A percentile compares a stretch with the other conserved stretches of the same genome.
Conservation (phyloP, 2,797 vertebrate genomes). For the Mycteria americana region DNA sequence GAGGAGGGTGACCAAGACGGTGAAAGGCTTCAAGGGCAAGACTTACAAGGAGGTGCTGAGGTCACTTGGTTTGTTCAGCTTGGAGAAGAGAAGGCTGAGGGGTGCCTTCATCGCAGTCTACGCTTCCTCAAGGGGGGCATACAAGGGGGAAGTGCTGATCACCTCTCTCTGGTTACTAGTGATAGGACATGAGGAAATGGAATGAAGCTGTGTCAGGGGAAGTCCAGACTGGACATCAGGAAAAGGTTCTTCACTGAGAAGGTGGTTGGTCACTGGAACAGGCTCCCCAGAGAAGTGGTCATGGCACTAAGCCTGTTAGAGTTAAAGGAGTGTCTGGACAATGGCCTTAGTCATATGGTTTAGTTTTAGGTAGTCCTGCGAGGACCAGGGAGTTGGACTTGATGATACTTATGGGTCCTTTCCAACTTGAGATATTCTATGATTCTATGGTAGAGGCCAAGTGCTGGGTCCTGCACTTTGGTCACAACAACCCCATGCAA, state of each 20-base stretch:
- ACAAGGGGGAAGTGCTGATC: background rate
- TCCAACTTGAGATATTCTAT: background rate
- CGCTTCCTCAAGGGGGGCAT: background rate
- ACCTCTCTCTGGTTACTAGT: background rate
- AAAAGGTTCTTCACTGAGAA: background rate
- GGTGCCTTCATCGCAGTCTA: background rate
- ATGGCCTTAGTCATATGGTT: background rate
- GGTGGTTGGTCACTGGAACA: background rate
- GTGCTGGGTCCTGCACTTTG: too few relatives aligned
- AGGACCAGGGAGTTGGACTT: background rate
- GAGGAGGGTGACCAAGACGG: background rate
- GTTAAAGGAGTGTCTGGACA: background rate
- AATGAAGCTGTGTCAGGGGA: background rate
- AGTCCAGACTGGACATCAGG: background rate
- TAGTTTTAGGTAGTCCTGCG: background rate
- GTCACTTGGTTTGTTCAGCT: background rate
- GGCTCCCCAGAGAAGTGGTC: background rate
- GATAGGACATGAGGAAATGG: background rate
- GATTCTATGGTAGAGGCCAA: too few relatives aligned
- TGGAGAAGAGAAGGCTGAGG: background rate
- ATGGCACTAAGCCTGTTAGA: background rate
- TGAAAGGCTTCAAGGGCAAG: background rate
- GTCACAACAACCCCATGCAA: too few relatives aligned
- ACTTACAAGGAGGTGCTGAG: background rate
- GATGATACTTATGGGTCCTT: too few relatives aligned